Base-by-base conservation (phyloP, 2,113 vertebrate genomes). In the Cyrtonyx montezumae region DNA sequence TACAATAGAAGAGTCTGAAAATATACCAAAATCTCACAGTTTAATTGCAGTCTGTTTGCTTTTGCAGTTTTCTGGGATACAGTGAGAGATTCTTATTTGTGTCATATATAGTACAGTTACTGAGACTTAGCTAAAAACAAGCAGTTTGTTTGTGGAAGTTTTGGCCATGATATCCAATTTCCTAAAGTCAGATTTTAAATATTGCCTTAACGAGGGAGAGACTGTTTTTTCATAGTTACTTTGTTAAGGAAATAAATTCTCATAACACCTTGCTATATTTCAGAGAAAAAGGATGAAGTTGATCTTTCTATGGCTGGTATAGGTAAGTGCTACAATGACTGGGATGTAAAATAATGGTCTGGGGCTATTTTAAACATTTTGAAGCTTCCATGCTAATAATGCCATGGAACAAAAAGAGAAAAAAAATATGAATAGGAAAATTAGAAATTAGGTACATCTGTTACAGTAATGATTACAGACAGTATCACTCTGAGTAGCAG, bases 301-400 rank as follows among this genome's bases (percentile, higher is more conserved):
- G 53, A 96, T 81, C 88, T 96, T 61, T 97, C 97, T 83, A 97
- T 97, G 97, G 96, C 91, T 62, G 58, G 53, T 82, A 73, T 96
- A 86, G 98, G 98, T 97, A 96, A 97, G 98, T 96, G 28, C 12
- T 82, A 43, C 59, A 48, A 69, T 25, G n/a, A 36, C 42, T 73
- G 25, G 59, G 59, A 28, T 86, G 79, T 71, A 65, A 62, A 62
- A 42, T 32, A 87, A 37, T 16, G 67, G 18, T n/a, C 94, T 59
- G 76, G 36, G 28, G 91, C 89, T 69, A 75, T 26, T 93, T 84
- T 42, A 63, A 42, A 16, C 3, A 63, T 74, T 79, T n/a, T 79
- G 30, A 88, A 76, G 30, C 23, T 46, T 88, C 32, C 22, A 0
- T 36, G 19, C 32, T 61, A 73, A 26, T 48, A 85, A 65, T 61